A percentile compares a stretch with the other conserved stretches of the same genome.
Evolutionary conservation across 2,888 invertebrate genomes (phyloP).

Genomic region (Cosmia trapezina): DNA sequence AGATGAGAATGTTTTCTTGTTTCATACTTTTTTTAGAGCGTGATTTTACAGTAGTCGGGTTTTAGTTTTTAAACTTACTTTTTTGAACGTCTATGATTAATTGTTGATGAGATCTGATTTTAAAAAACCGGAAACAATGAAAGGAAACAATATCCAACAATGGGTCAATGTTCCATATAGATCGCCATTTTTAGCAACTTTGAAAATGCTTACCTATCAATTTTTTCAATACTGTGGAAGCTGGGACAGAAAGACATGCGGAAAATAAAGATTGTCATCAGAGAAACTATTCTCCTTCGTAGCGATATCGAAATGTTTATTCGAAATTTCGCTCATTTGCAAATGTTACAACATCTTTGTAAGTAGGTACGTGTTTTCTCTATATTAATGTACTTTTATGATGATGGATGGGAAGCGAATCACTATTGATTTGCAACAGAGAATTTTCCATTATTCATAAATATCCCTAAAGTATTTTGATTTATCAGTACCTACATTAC

Average conservation of each 20-base stretch:
- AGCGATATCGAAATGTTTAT: neutral
- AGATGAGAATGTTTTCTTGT: no score
- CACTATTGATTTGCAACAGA: neutral
- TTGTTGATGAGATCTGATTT: no score
- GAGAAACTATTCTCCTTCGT: neutral
- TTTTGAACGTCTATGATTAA: no score
- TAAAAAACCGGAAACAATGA: no score
- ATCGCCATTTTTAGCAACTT: neutral
- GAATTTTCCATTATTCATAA: neutral
- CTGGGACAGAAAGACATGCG: neutral
- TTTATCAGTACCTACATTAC: conserved; percentile 13
- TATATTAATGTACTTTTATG: neutral
- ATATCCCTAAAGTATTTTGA: neutral
- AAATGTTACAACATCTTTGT: neutral
- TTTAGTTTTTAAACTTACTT: no score
- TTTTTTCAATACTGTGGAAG: neutral
- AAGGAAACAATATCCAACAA: no score
- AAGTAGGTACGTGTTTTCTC: neutral
- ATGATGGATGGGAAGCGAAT: neutral
- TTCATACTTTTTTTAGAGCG: no score
- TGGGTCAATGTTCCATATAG: no score
- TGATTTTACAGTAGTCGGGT: no score
- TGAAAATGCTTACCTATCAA: neutral
- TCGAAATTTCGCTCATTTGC: neutral
- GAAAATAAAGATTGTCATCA: no score